Percentiles rank a stretch among this genome's conserved stretches.
These are phyloP conservation scores for Parazoanthus swiftii DNA, from an alignment of 92 coral and sea anemone species.

Conservation along the genomic window DNA sequence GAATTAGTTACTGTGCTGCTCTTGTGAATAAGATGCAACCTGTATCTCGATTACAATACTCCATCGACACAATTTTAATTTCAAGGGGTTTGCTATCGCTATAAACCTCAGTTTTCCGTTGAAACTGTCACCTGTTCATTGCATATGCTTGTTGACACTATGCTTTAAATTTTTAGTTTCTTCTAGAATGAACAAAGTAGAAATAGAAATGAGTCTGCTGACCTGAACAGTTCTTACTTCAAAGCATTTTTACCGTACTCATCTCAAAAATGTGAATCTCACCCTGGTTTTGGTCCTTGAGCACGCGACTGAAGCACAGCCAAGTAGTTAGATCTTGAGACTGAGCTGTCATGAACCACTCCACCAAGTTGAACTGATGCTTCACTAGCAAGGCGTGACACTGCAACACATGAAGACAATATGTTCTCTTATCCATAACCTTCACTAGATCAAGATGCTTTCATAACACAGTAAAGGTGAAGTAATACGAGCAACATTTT, in stretches of 20 bases:
- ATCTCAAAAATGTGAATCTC: not conserved
- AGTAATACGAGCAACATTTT: too few relatives aligned
- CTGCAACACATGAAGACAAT: constrained; percentile 43
- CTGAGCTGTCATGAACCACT: constrained; percentile 92
- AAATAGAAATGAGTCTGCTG: not conserved
- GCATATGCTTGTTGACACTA: too few relatives aligned
- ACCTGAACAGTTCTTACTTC: not conserved
- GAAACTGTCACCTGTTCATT: too few relatives aligned
- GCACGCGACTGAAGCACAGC: constrained; percentile 81
- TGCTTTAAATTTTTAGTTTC: too few relatives aligned
- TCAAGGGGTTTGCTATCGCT: too few relatives aligned
- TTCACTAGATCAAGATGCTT: not conserved
- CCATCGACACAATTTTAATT: too few relatives aligned
- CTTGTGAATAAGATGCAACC: too few relatives aligned
- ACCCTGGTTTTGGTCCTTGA: constrained; percentile 68
- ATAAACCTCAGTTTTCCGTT: too few relatives aligned
- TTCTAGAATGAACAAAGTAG: not conserved
- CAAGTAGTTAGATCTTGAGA: constrained; percentile 76
- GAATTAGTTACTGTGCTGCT: too few relatives aligned
- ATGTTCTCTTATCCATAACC: not conserved
- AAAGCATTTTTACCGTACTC: not conserved
- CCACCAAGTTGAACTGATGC: constrained; percentile 66
- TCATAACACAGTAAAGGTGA: too few relatives aligned
- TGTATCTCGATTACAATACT: too few relatives aligned
- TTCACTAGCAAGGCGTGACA: constrained; percentile 78